Evolutionary conservation across 2,113 vertebrate species (phyloP).

Genomic region (Montifringilla adamsi): DNA sequence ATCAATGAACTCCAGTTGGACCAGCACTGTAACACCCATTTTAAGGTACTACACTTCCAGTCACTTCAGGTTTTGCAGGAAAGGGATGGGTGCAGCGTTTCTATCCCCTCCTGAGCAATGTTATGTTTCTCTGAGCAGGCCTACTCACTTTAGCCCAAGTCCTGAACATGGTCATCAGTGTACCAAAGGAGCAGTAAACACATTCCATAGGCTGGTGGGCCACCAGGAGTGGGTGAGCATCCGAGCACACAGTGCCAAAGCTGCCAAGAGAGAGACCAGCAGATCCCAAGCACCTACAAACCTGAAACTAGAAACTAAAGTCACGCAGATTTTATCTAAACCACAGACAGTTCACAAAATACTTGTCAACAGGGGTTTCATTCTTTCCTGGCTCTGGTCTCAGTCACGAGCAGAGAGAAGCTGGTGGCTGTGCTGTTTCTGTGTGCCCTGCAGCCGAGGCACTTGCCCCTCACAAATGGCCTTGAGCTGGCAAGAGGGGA

Average conservation of each 20-base stretch:
- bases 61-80: neutral
- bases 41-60: neutral
- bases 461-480: neutral
- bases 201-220: accelerated
- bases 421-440: neutral
- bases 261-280: neutral
- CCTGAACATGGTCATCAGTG: neutral
- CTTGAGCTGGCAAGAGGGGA: neutral
- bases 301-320: neutral
- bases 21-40: neutral
- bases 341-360: neutral
- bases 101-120: neutral
- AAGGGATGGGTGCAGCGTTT: neutral
- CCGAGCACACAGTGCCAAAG: neutral
- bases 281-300: neutral
- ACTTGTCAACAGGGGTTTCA: neutral
- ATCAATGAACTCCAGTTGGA: neutral
- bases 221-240: neutral
- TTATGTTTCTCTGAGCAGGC: neutral
- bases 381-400: neutral
- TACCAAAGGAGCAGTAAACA: neutral
- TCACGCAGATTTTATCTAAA: neutral
- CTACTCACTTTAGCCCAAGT: neutral
- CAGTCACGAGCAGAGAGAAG: neutral
- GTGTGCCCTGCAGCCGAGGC: neutral